Evolutionary conservation across 2,113 vertebrate species (phyloP), one percentile per base, ranked within the genome.

Genomic region (Melospiza melodia): DNA sequence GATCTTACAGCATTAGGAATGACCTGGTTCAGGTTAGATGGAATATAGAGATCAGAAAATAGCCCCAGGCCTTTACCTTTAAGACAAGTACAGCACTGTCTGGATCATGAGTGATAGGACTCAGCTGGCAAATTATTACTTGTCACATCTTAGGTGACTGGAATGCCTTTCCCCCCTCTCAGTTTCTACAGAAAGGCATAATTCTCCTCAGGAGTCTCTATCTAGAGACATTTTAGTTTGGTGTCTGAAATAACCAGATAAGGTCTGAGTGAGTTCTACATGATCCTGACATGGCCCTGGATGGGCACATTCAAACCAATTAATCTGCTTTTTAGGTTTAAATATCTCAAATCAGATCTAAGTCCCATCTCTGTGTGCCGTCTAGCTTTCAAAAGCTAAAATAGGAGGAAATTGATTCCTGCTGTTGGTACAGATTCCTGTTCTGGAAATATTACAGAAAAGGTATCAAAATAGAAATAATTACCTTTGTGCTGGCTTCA

Each of bases 391-490:
- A 80, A 69, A 63, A 21, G 13, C 7, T 83, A 35, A 89, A 78
- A 28, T 1, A 87, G 35, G 80, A 80, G 59, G 33, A 88, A 94
- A 83, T 80, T 46, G 19, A 68, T 87, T 91, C 19, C 16, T 61
- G 17, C 28, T 57, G 5, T 51, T 77, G 33, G 52, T 55, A 69
- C 31, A 90, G 41, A 54, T 93, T 85, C 46, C 20, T 24, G 7
- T 25, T 79, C 58, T 44, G 37, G 51, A 96, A 90, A 73, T 76
- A 69, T 37, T 90, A 86, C 37, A 55, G 37, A 90, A 68, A 69
- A 90, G 7, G 6, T 51, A 80, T 88, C 82, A 92, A 94, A 94
- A 86, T 27, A 71, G 27, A 83, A 86, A 90, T 83, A 90, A 88
- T 73, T 93, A 73, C 37, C 25, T 92, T 92, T 73, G 33, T 80